Percentiles rank a stretch among this genome's conserved stretches.
Evolutionary conservation across 2,888 invertebrate genomes (phyloP).

Genomic region (Eupithecia dodoneata): DNA sequence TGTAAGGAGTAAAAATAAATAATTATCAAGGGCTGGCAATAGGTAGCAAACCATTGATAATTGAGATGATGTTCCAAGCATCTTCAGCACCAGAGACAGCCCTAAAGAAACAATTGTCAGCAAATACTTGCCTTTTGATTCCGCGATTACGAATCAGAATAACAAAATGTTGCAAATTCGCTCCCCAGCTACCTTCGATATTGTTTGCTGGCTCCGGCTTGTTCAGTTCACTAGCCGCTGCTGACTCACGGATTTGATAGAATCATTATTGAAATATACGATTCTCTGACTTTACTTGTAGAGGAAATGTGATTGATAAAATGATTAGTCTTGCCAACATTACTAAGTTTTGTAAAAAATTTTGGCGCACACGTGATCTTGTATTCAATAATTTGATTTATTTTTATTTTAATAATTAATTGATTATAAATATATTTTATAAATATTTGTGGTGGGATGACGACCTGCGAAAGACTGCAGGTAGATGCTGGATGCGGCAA

Average conservation of each 20-base stretch:
- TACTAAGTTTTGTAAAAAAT: background rate
- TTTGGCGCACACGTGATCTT: no score
- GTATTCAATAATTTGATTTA: no score
- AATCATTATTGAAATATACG: slow-evolving; percentile 1
- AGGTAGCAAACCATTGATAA: background rate
- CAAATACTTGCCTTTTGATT: slow-evolving; percentile 58
- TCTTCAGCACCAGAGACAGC: slow-evolving; percentile 24
- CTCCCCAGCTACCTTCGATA: slow-evolving; percentile 19
- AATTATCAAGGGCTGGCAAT: no score
- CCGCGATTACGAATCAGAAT: slow-evolving; percentile 58
- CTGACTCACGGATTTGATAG: slow-evolving; percentile 17
- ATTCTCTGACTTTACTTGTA: background rate
- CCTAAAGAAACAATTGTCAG: slow-evolving; percentile 46
- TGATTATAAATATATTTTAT: no score
- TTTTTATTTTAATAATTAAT: no score
- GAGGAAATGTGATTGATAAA: background rate
- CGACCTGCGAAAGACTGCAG: no score
- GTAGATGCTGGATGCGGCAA: no score
- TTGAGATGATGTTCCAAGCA: background rate
- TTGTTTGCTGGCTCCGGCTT: slow-evolving; percentile 10
- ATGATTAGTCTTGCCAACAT: no score
- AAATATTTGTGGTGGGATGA: no score
- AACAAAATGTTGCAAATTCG: slow-evolving; percentile 58
- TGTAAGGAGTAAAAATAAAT: no score
- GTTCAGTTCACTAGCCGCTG: slow-evolving; percentile 13